Evolutionary conservation across 2,888 invertebrate genomes (phyloP).

Genomic region (Dolichomitus sp.): DNA sequence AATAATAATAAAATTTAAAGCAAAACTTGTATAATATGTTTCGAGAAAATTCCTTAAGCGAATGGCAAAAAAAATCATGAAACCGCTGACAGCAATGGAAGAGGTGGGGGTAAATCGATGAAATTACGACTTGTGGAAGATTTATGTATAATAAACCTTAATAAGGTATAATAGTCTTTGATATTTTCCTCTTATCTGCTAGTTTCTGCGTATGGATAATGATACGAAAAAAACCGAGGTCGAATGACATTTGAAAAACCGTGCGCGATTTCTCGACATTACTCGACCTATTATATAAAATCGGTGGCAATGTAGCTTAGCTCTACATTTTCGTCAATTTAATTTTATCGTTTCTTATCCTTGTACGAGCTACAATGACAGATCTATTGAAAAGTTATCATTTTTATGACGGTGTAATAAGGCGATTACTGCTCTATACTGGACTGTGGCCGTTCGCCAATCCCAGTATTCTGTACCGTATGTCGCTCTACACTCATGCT

Average conservation of each 20-base stretch:
- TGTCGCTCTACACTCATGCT: conserved; percentile 22
- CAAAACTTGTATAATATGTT: no score
- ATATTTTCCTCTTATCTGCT: background rate
- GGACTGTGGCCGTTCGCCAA: conserved; percentile 58
- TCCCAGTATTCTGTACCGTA: conserved; percentile 38
- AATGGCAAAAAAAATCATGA: background rate
- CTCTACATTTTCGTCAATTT: background rate
- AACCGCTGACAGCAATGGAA: background rate
- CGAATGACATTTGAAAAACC: background rate
- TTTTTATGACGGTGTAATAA: conserved; percentile 45
- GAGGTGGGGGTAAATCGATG: conserved; percentile 25
- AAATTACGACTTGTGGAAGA: conserved; percentile 3
- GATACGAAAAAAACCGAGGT: background rate
- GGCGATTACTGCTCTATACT: conserved; percentile 31
- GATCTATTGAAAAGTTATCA: conserved; percentile 48
- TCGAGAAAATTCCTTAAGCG: no score
- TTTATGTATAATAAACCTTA: background rate
- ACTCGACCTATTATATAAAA: background rate
- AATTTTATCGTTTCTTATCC: background rate
- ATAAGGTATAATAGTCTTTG: background rate
- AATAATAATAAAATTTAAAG: conserved; percentile 41
- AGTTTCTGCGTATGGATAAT: background rate
- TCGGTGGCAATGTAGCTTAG: background rate
- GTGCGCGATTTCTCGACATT: conserved; percentile 9
- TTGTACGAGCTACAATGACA: conserved; percentile 28